Conservation (phyloP, 2,888 invertebrate genomes). For the Steinernema hermaphroditum region DNA sequence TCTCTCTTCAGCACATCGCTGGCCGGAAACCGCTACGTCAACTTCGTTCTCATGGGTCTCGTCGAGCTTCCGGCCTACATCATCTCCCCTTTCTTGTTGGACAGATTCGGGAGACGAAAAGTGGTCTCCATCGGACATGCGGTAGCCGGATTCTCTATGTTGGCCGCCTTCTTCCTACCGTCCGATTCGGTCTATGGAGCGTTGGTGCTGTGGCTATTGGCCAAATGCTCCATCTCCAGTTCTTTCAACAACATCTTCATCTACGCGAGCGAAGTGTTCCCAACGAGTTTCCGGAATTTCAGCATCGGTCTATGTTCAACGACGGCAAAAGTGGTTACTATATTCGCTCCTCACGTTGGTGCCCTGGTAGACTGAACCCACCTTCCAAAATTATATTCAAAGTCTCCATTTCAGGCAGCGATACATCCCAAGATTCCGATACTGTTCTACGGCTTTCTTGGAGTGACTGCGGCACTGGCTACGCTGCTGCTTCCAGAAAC, state of each 20-base stretch:
- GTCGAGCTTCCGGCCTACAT: slow-evolving; percentile 60
- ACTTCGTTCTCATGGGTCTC: slow-evolving; percentile 56
- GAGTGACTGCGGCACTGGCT: neutral
- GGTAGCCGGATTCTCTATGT: slow-evolving; percentile 33
- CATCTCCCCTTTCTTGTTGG: slow-evolving; percentile 51
- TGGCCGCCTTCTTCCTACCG: slow-evolving; percentile 30
- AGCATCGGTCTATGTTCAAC: slow-evolving; percentile 52
- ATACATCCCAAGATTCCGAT: neutral
- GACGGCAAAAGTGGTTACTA: slow-evolving; percentile 46
- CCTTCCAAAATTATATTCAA: no score
- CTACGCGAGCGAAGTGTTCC: slow-evolving; percentile 57
- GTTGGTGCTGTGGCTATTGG: slow-evolving; percentile 55
- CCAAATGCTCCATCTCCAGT: slow-evolving; percentile 56
- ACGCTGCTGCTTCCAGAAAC: slow-evolving; percentile 37
- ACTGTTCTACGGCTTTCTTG: neutral
- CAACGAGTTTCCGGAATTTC: slow-evolving; percentile 45
- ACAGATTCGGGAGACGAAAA: slow-evolving; percentile 44
- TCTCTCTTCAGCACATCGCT: slow-evolving; percentile 56
- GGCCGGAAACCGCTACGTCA: slow-evolving; percentile 58
- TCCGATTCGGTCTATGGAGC: neutral
- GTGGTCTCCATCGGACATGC: slow-evolving; percentile 37
- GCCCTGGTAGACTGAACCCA: no score
- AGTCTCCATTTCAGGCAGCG: neutral
- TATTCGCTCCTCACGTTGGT: slow-evolving; percentile 48
- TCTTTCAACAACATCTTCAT: slow-evolving; percentile 60